These are phyloP conservation scores for Standfussiana lucernea DNA, from an alignment of 2,888 invertebrate species.

Conservation along the genomic window DNA sequence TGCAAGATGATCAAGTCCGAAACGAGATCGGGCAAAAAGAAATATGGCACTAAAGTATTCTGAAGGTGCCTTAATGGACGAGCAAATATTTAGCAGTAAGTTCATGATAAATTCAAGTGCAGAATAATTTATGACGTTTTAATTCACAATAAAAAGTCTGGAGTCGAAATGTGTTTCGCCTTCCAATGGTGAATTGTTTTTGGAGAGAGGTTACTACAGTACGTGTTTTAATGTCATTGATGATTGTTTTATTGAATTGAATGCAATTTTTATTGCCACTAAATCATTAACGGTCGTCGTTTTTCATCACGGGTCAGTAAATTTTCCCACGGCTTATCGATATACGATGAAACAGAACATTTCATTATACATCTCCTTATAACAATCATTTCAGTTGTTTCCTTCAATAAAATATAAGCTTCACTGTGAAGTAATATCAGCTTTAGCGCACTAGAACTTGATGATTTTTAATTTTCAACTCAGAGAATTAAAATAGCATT, in stretches of 20 bases:
- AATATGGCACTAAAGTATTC: conserved; percentile 71
- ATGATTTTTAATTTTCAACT: not conserved
- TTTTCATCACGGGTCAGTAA: not conserved
- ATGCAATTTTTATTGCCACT: not conserved
- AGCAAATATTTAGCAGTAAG: conserved; percentile 68
- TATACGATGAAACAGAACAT: not conserved
- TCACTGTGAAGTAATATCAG: not conserved
- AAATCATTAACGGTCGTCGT: conserved; percentile 4
- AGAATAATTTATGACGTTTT: conserved; percentile 81
- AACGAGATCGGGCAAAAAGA: conserved; percentile 64
- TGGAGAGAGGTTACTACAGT: conserved; percentile 34
- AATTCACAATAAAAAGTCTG: conserved; percentile 76
- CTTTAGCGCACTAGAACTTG: not conserved
- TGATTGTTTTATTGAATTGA: conserved; percentile 24
- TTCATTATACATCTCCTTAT: not conserved
- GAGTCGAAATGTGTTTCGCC: conserved; percentile 64
- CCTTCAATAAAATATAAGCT: conserved; percentile 5
- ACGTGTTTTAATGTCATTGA: conserved; percentile 23
- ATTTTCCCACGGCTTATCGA: not conserved
- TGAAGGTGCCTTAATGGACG: conserved; percentile 72
- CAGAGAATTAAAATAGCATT: conserved; percentile 10
- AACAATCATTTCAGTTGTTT: not conserved
- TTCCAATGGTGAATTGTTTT: conserved; percentile 59
- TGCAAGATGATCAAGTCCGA: conserved; percentile 44
- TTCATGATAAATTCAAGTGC: conserved; percentile 76